Evolutionary conservation across 1,140 invertebrate genomes (phyloP).

Genomic region (Caenorhabditis remanei): DNA sequence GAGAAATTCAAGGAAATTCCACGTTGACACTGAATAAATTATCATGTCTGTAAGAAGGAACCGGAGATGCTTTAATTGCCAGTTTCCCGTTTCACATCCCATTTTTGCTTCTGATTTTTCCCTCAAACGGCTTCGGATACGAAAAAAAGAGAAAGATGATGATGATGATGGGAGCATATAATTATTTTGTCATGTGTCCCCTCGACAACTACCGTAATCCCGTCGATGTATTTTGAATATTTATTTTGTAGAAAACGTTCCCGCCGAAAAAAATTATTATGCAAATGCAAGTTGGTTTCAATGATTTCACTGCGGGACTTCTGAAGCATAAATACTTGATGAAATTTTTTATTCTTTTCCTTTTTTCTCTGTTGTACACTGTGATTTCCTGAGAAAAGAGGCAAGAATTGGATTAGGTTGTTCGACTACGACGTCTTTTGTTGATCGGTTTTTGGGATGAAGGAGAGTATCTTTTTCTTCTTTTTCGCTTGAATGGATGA

Average conservation of each 20-base stretch:
- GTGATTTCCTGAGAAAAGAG: not conserved
- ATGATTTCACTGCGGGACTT: not conserved
- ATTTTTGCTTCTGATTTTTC: not conserved
- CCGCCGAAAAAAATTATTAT: no score
- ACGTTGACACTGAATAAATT: conserved; percentile 16
- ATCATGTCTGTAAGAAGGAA: not conserved
- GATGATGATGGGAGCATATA: not conserved
- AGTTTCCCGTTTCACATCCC: not conserved
- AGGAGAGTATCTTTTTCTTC: no score
- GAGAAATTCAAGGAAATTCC: conserved; percentile 2
- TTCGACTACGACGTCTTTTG: not conserved
- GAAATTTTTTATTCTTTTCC: conserved; percentile 18
- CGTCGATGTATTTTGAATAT: not conserved
- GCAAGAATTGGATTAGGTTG: not conserved
- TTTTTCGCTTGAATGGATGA: no score
- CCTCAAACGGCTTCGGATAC: not conserved
- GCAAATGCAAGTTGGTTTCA: not conserved
- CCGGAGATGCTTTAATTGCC: conserved; percentile 4
- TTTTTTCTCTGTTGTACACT: not conserved
- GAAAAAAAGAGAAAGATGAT: no score
- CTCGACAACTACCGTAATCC: not conserved
- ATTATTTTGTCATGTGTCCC: not conserved
- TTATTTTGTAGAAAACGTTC: no score
- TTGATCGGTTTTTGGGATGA: not conserved
- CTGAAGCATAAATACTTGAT: conserved; percentile 6